A percentile compares a stretch with the other conserved stretches of the same genome.
Conservation (phyloP, 2,888 invertebrate genomes). For the Atethmia centrago region DNA sequence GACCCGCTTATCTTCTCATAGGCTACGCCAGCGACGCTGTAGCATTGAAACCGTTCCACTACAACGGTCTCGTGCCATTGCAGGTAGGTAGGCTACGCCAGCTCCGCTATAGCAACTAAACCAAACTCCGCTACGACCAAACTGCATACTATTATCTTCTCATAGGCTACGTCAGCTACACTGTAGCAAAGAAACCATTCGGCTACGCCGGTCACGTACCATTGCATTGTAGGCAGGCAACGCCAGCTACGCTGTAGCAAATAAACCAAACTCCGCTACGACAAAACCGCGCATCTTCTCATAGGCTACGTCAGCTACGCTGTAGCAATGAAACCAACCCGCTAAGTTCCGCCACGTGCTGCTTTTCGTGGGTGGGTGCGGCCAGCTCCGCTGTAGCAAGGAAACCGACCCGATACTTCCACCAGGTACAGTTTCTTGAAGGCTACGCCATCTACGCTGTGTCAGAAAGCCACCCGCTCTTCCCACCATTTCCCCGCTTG, state of each 20-base stretch:
- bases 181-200: neutral
- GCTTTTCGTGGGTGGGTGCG: neutral
- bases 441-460: conserved; percentile 19
- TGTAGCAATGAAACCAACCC: neutral
- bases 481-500: neutral
- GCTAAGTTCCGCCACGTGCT: neutral
- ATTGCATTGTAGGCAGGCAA: neutral
- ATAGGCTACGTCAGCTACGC: neutral
- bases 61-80: neutral
- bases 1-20: neutral
- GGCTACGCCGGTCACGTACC: neutral
- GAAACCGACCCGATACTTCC: neutral
- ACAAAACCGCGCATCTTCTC: neutral
- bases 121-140: neutral
- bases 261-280: neutral
- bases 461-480: neutral
- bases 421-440: neutral
- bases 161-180: conserved; percentile 4
- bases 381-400: neutral
- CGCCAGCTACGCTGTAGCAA: neutral
- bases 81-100: neutral
- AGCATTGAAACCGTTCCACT: neutral
- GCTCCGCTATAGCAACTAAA: neutral
- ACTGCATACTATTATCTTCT: neutral
- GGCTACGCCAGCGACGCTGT: neutral